A percentile compares a stretch with the other conserved stretches of the same genome.
phyloP scores from a whole-genome alignment of 2,888 invertebrate species.

The Mesoligia furuncula region DNA sequence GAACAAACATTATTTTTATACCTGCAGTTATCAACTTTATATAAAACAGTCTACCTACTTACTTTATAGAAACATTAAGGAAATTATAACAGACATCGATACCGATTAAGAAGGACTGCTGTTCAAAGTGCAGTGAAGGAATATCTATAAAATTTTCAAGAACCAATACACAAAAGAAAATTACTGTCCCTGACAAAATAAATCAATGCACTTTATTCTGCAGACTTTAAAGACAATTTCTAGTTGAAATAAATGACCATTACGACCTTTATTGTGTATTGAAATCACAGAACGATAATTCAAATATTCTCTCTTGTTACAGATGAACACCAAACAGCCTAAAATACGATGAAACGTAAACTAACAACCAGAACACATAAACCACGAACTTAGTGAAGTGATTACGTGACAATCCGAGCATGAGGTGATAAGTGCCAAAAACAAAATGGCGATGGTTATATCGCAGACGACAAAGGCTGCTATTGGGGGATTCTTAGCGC shows the following conservation, averaged over 20 bases:
- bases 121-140: neutral
- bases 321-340: conserved; percentile 31
- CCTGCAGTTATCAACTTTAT: neutral
- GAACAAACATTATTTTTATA: neutral
- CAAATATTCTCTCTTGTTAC: conserved; percentile 44
- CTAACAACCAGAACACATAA: conserved; percentile 30
- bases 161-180: neutral
- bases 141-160: no score
- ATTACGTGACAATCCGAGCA: conserved; percentile 59
- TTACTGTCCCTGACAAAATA: neutral
- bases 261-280: neutral
- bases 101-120: neutral
- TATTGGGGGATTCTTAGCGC: conserved; percentile 85
- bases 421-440: conserved; percentile 80
- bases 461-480: conserved; percentile 88
- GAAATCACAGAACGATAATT: neutral
- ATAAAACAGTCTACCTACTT: neutral
- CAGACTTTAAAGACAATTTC: neutral
- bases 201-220: no score
- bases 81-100: neutral
- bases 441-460: conserved; percentile 89
- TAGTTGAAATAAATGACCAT: neutral
- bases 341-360: conserved; percentile 43
- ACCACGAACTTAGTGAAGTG: conserved; percentile 57
- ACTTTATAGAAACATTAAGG: neutral